Evolutionary conservation across 2,113 vertebrate species (phyloP).

Genomic region (Cyprinodon variegatus): DNA sequence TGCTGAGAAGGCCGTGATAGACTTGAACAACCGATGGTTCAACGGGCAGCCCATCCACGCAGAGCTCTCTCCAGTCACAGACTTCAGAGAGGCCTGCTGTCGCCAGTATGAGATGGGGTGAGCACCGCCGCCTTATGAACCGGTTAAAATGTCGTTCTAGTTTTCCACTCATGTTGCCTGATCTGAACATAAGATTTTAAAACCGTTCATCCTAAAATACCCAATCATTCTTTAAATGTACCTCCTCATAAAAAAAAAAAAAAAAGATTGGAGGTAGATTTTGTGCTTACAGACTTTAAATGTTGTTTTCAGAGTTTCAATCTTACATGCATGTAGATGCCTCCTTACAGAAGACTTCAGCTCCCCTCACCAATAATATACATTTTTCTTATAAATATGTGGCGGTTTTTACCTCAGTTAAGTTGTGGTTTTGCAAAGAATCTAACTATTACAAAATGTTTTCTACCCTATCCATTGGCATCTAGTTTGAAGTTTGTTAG

Average conservation of each 20-base stretch:
- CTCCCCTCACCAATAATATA: too few species aligned
- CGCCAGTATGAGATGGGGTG: conserved; percentile 99
- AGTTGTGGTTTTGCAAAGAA: too few species aligned
- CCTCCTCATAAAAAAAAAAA: not conserved
- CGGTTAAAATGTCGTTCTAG: too few species aligned
- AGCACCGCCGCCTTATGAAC: conserved; percentile 34
- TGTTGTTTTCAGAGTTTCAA: too few species aligned
- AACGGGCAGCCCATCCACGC: conserved; percentile 97
- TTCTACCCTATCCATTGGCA: too few species aligned
- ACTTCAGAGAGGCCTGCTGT: conserved; percentile 98
- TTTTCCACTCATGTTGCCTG: not conserved
- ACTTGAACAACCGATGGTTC: conserved; percentile 98
- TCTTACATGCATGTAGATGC: too few species aligned
- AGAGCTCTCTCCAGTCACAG: conserved; percentile 97
- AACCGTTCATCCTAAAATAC: not conserved
- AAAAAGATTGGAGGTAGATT: not conserved
- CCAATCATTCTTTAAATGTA: not conserved
- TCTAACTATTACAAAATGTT: too few species aligned
- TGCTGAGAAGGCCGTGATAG: conserved; percentile 96
- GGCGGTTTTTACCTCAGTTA: too few species aligned
- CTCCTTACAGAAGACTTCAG: too few species aligned
- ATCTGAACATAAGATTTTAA: not conserved
- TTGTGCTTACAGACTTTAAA: not conserved
- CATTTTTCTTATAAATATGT: too few species aligned
- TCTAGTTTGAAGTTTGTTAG: too few species aligned